These are phyloP conservation scores for Embidobia sp. DNA, from an alignment of 2,888 invertebrate species.

Conservation along the genomic window DNA sequence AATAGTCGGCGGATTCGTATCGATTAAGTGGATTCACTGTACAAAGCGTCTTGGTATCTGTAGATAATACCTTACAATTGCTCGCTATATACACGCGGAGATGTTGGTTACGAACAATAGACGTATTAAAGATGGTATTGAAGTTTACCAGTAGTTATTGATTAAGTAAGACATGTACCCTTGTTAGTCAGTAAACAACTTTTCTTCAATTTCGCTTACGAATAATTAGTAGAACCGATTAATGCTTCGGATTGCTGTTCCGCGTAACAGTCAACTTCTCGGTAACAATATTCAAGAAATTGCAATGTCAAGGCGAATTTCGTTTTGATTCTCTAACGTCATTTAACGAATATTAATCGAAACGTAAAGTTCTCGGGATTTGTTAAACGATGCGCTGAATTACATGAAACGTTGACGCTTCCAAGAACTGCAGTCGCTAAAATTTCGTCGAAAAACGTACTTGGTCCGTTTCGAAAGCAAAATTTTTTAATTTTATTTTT, in stretches of 20 bases:
- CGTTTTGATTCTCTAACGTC: too few relatives aligned
- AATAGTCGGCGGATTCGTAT: slow-evolving; percentile 8
- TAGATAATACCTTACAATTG: slow-evolving; percentile 26
- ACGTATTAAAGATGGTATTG: slow-evolving; percentile 34
- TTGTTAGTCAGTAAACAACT: slow-evolving; percentile 27
- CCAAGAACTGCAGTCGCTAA: too few relatives aligned
- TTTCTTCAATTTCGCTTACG: slow-evolving; percentile 23
- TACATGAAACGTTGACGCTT: too few relatives aligned
- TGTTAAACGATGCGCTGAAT: too few relatives aligned
- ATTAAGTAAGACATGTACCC: slow-evolving; percentile 25
- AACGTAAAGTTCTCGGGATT: too few relatives aligned
- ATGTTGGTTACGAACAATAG: slow-evolving; percentile 18
- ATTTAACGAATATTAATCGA: too few relatives aligned
- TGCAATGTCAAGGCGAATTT: too few relatives aligned
- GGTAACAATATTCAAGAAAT: too few relatives aligned
- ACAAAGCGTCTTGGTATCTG: slow-evolving; percentile 27
- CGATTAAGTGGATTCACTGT: slow-evolving; percentile 23
- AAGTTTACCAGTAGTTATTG: slow-evolving; percentile 35
- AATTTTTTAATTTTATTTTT: too few relatives aligned
- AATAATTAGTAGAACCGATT: slow-evolving; percentile 21
- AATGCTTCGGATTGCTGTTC: neutral
- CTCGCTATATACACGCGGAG: slow-evolving; percentile 14
- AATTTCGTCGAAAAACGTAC: too few relatives aligned
- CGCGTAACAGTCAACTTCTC: too few relatives aligned
- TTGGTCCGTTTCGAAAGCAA: too few relatives aligned